phyloP scores from a whole-genome alignment of 2,888 invertebrate genomes.

The Diarsia dahlii region DNA sequence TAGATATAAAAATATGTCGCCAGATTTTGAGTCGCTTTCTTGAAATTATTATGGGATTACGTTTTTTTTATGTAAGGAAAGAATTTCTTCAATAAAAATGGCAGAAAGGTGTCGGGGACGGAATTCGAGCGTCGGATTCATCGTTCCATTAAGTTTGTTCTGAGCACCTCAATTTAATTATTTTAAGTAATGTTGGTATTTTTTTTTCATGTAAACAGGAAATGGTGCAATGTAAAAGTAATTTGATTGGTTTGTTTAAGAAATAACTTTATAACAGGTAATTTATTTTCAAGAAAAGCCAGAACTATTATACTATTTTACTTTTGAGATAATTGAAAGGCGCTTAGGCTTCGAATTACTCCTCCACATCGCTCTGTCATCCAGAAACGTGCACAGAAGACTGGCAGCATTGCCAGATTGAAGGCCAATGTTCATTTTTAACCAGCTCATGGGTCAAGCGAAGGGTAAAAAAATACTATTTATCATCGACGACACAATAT shows the following conservation, averaged over 20 bases:
- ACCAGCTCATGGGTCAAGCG: no score
- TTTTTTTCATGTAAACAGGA: neutral
- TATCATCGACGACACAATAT: neutral
- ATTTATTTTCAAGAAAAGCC: no score
- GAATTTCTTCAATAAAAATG: constrained; percentile 40
- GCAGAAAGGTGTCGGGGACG: constrained; percentile 37
- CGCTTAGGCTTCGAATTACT: no score
- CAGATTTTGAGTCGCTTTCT: constrained; percentile 44
- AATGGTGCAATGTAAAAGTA: neutral
- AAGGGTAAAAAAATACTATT: no score
- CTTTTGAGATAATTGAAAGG: no score
- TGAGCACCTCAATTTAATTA: constrained; percentile 41
- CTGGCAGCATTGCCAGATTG: no score
- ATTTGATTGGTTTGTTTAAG: neutral
- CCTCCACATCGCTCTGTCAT: no score
- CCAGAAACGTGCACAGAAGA: no score
- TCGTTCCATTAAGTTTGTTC: constrained; percentile 22
- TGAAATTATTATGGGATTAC: constrained; percentile 50
- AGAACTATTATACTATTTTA: no score
- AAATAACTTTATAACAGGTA: neutral
- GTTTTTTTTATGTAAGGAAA: constrained; percentile 34
- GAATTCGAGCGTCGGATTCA: constrained; percentile 28
- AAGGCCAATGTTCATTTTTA: no score
- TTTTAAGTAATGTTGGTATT: constrained; percentile 14
- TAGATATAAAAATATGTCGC: constrained; percentile 47